Evolutionary conservation across 2,113 vertebrate species (phyloP), one percentile per base, ranked within the genome.

Genomic region (Gulo gulo): DNA sequence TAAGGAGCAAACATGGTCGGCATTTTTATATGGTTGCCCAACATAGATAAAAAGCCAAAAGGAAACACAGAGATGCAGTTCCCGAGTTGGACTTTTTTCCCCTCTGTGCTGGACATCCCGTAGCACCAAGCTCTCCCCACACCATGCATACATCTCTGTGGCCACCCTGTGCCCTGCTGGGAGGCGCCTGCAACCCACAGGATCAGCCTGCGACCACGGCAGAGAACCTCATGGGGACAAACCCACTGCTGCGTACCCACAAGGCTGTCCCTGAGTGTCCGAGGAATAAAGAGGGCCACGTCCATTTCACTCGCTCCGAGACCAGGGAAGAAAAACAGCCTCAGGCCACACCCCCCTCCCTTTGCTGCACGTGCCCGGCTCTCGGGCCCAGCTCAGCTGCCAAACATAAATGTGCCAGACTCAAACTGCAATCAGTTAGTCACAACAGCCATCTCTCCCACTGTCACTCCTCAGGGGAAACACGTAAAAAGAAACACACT

Each of bases 1-100:
- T 78, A 39, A 98, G 80, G n/a, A 93, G 92, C 34, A 94, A 92
- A 92, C 67, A 39, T 79, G 91, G 86, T 93, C 63, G 74, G 87
- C 87, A 73, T 95, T 95, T 97, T 87, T 74, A 81, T 82, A 81
- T 34, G 18, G 73, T 74, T 91, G 26, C 52, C 76, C 90, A 92
- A 81, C 36, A 47, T 88, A 42, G 50, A 81, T 65, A 95, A 87
- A 89, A 95, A 95, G 69, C 65, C 74, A 81, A 89, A 26, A 87
- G 94, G 74, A 92, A 85, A 80, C 20, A 61, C 29, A 73, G 2
- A 63, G 20, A 89, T 18, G 50, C 11, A 39, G 81, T 91, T 91
- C 24, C 71, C 61, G 21, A 92, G 82, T 4, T 71, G 13, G 13
- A 7, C 55, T 24, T 18, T 45, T 47, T 45, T 45, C 12, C 1